Evolutionary conservation across 2,797 vertebrate genomes (phyloP), one percentile per base, ranked within the genome.

Genomic region (Picus viridis): DNA sequence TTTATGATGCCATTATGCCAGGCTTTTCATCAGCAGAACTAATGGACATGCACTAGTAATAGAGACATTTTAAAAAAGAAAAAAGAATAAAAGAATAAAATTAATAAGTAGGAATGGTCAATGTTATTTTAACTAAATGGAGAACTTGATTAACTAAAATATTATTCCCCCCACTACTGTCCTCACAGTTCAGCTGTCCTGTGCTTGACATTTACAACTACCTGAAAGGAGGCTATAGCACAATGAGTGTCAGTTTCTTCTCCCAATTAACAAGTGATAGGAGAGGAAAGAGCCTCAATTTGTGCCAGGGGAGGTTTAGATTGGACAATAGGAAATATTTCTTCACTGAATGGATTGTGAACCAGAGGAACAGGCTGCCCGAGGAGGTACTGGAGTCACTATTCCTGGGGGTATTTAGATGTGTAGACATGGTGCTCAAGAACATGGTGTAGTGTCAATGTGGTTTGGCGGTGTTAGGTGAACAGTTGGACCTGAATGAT

Each of bases 391-490:
- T 41, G 2, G 27, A 62, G 36, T n/a, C n/a, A n/a, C n/a, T n/a
- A n/a, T n/a, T 39, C 36, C 36, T 39, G 36, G 36, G 36, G 36
- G 32, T 29, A 19, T 30, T 70, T 61, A 7, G 51, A 16, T 2
- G 1, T 34, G 4, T 16, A 7, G 6, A 15, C 15, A 2, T 45
- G 7, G 2, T 3, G 0, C 24, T 34, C 59, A 19, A 22, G 23
- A 54, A 47, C 17, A 34, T 0, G 1, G 36, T 39, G 36, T 10
- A 39, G 36, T 39, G 10, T 39, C 36, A 39, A 39, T 39, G 36
- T 39, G 36, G 36, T 39, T 39, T 39, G 36, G 51, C 32, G 67
- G 12, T 45, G 23, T 5, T 63, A 32, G 9, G 6, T 62, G 73
- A 20, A 7, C 1, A 5, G 16, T 26, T 39, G 10, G 20, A 41